Evolutionary conservation across 2,113 vertebrate genomes (phyloP).

Genomic region (Bubo bubo): DNA sequence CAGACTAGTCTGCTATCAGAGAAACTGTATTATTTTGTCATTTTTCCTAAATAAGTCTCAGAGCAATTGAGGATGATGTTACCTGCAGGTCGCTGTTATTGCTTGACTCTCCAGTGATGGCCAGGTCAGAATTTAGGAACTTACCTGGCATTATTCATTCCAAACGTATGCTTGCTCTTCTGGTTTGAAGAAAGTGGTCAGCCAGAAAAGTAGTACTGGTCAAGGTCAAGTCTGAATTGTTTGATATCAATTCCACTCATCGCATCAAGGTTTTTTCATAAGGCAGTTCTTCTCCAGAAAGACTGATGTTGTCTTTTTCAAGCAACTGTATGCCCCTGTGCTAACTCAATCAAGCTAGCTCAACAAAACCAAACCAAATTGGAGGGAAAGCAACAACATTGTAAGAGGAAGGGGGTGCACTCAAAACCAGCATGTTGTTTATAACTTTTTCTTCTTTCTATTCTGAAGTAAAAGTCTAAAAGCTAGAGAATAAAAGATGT

Average conservation of each 20-base stretch:
- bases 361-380: background rate
- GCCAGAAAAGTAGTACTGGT: background rate
- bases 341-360: background rate
- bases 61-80: background rate
- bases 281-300: background rate
- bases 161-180: background rate
- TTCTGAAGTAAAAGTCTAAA: background rate
- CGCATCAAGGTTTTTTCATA: background rate
- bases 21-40: background rate
- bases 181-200: background rate
- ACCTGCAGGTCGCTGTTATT: background rate
- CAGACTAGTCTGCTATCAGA: background rate
- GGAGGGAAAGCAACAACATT: background rate
- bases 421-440: background rate
- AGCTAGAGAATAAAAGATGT: background rate
- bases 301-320: background rate
- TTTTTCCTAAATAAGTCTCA: background rate
- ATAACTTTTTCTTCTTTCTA: background rate
- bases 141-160: background rate
- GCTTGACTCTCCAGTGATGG: background rate
- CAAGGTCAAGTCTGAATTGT: background rate
- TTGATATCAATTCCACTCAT: background rate
- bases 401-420: background rate
- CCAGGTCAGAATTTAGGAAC: background rate
- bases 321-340: background rate